Percentiles rank a stretch among this genome's conserved stretches.
Conservation (phyloP, 1,140 invertebrate species). For the Drosophila bipectinata region DNA sequence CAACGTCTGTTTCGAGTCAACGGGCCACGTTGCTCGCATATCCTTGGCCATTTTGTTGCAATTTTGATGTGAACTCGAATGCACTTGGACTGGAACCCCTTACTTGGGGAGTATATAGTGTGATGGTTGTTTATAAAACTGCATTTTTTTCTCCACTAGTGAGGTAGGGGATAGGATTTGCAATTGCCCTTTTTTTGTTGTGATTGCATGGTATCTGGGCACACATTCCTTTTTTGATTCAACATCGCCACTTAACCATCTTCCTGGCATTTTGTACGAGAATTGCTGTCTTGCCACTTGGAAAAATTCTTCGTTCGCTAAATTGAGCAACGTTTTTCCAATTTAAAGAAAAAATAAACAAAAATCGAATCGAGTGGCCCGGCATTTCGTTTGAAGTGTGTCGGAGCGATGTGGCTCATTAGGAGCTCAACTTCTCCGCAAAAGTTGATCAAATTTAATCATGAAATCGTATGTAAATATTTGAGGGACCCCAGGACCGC, state of each 20-base stretch:
- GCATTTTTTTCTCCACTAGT: background rate
- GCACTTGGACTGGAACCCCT: slow-evolving; percentile 32
- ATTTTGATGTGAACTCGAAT: slow-evolving; percentile 70
- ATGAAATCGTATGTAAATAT: slow-evolving; percentile 47
- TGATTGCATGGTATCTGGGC: too few relatives aligned
- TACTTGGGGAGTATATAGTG: background rate
- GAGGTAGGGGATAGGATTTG: background rate
- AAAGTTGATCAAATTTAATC: slow-evolving; percentile 49
- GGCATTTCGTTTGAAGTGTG: slow-evolving; percentile 36
- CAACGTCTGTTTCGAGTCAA: slow-evolving; percentile 71
- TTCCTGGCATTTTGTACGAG: slow-evolving; percentile 32
- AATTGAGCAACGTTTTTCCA: slow-evolving; percentile 61
- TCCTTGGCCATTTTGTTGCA: slow-evolving; percentile 68
- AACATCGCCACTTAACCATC: slow-evolving; percentile 53
- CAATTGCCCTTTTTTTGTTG: too few relatives aligned
- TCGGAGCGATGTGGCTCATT: slow-evolving; percentile 34
- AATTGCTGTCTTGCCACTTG: slow-evolving; percentile 40
- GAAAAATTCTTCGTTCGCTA: slow-evolving; percentile 56
- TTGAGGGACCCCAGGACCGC: slow-evolving; percentile 14
- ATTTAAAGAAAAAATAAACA: background rate
- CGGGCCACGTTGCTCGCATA: slow-evolving; percentile 55
- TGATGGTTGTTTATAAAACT: background rate
- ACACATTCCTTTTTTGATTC: background rate
- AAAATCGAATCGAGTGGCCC: background rate
- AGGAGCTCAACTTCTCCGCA: slow-evolving; percentile 23